These are phyloP conservation scores for Mellivora capensis DNA, from an alignment of 2,113 vertebrate species.

Conservation along the genomic window DNA sequence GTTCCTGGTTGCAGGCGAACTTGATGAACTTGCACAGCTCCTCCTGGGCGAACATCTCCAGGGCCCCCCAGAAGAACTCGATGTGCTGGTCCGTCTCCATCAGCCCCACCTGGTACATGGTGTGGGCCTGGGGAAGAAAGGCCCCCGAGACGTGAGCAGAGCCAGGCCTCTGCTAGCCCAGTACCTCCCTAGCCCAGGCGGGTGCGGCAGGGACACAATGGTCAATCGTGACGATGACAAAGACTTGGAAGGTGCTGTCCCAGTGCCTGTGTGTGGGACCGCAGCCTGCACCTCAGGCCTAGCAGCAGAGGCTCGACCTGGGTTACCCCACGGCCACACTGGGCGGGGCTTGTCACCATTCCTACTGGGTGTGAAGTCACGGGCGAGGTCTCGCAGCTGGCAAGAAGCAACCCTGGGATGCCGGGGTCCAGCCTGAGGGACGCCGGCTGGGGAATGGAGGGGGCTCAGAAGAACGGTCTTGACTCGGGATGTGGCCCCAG, in stretches of 20 bases:
- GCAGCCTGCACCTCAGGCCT: not conserved
- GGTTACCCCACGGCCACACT: not conserved
- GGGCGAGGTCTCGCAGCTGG: not conserved
- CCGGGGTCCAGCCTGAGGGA: not conserved
- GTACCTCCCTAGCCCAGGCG: no score
- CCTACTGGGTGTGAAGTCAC: not conserved
- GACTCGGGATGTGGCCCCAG: not conserved
- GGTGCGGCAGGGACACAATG: not conserved
- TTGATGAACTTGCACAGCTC: conserved; percentile 99
- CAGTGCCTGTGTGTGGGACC: not conserved
- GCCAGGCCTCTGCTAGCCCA: not conserved
- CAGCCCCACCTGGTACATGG: conserved; percentile 99
- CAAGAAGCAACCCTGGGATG: not conserved
- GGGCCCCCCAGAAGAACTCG: conserved; percentile 96
- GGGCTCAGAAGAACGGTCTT: not conserved
- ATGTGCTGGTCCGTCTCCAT: conserved; percentile 99
- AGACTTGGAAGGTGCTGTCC: fast-evolving
- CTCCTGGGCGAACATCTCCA: conserved; percentile 98
- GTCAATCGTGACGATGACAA: fast-evolving
- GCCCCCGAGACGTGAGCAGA: not conserved
- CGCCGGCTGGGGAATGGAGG: not conserved
- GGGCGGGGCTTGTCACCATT: not conserved
- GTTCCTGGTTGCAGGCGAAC: conserved; percentile 98
- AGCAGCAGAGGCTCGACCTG: not conserved
- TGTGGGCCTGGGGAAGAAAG: conserved; percentile 89